Conservation (phyloP, 2,113 vertebrate species). For the Passer domesticus region DNA sequence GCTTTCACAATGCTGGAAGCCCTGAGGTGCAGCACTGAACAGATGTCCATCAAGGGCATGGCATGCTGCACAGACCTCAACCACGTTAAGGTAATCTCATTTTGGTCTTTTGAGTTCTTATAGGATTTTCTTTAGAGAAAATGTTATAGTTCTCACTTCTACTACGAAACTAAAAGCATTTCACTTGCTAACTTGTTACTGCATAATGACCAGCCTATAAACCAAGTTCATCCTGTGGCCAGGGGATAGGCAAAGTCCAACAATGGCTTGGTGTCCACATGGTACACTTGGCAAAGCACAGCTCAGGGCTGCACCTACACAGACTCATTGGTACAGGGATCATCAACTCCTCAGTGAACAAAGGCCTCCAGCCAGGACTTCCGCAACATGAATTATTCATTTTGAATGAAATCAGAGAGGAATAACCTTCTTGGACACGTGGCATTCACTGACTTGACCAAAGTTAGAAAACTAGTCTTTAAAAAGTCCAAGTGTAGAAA, state of each 20-base stretch:
- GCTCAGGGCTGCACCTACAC: accelerated
- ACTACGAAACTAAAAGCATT: neutral
- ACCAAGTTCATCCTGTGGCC: neutral
- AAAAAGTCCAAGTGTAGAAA: neutral
- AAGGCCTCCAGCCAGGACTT: neutral
- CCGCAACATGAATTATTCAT: neutral
- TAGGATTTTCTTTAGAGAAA: neutral
- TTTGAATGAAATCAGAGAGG: neutral
- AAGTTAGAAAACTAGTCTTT: neutral
- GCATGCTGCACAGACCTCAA: neutral
- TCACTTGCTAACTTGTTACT: neutral
- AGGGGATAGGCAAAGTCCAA: neutral
- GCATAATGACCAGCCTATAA: accelerated
- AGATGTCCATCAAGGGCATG: accelerated
- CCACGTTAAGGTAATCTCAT: neutral
- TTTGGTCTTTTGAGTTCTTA: neutral
- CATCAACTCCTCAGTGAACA: neutral
- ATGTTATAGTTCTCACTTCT: neutral
- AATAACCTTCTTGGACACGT: neutral
- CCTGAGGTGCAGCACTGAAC: neutral
- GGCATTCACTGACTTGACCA: neutral
- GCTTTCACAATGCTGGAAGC: neutral
- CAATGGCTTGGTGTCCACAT: accelerated
- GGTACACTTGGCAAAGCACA: accelerated
- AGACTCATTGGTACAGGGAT: accelerated